Evolutionary conservation across 2,888 invertebrate genomes (phyloP), one percentile per base, ranked within the genome.

Genomic region (Allygus modestus): DNA sequence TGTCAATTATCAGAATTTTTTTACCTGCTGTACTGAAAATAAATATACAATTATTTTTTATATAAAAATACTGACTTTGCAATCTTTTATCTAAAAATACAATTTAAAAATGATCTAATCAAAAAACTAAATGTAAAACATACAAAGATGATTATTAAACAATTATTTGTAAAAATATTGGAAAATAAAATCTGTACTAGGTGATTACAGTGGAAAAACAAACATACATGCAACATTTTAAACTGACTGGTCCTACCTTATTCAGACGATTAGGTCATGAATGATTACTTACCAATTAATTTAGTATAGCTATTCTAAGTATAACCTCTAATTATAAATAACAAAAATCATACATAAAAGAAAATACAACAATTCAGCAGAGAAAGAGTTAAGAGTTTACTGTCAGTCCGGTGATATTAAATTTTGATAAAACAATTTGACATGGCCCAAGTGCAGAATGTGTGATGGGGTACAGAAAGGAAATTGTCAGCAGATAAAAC

Each of bases 381-480:
- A 77, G 75, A 77, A 77, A 77, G 75, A 77, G 75, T 54, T 79
- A 79, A 79, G 54, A 79, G 33, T 51, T 33, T 37, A 79, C 58
- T 58, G 79, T 37, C 79, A 58, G 23, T 31, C 26, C 65, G 54
- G 79, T 79, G 79, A 58, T 73, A 41, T 73, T 12, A 69, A 69
- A 73, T 41, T 73, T 79, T 17, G 33, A 23, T 33, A 51, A n/a
- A 46, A 28, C 33, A 20, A 7, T 58, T 79, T 54, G 26, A 83
- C 73, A 54, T 75, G 41, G 82, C 82, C 69, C 65, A 81, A 84
- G 84, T 84, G 84, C 84, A 84, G 84, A 84, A 84, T 84, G 84
- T 84, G 82, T 84, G 84, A 84, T 46, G 37, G 75, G 81, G 77
- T 71, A 69, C 46, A 65, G 51, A 73, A 84, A 84, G 71, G 79